Base-by-base conservation (phyloP, 2,113 vertebrate genomes). In the Mixornis gularis region DNA sequence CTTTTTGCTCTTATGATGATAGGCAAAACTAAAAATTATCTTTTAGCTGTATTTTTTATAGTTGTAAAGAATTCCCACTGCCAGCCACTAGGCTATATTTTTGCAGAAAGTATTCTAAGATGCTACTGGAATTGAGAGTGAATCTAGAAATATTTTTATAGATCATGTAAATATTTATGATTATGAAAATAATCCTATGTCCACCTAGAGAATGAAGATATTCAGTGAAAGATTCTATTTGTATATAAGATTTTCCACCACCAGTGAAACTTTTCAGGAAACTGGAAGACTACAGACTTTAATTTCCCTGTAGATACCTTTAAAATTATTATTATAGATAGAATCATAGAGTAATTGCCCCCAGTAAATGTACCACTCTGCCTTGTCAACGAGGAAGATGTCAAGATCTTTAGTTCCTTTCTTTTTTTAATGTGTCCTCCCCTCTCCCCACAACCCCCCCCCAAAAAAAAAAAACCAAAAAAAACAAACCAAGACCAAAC, bases 161-260 rank as follows among this genome's bases (percentile, higher is more conserved):
- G 17, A 38, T 82, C 26, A 56, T 29, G 32, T 72, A 84, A 89
- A 93, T 92, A 95, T 89, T 94, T 92, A 81, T 79, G 4, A 76
- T 6, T 41, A 32, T 36, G 46, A 76, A 44, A 26, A 30, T 83
- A 49, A 74, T 44, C 26, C 10, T n/a, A 4, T 32, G 27, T 32
- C 13, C 17, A 51, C 36, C 7, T 36, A 49, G 26, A 30, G 29
- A 24, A 6, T 43, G 46, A 34, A 86, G 64, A 62, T 59, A 56
- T 84, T 93, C 59, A 66, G 40, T 62, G 60, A 51, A 83, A 77
- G 10, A 48, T 86, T 51, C 29, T 72, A 56, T 36, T 74, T 79
- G 29, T 68, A 7, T 38, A 17, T 43, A 60, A 71, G 70, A 43
- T 48, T 91, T 91, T 87, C 40, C 18, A 66, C 14, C 18, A 40